Percentiles rank a stretch among this genome's conserved stretches.
Conservation (phyloP, 2,113 vertebrate genomes). For the Pterocles gutturalis region DNA sequence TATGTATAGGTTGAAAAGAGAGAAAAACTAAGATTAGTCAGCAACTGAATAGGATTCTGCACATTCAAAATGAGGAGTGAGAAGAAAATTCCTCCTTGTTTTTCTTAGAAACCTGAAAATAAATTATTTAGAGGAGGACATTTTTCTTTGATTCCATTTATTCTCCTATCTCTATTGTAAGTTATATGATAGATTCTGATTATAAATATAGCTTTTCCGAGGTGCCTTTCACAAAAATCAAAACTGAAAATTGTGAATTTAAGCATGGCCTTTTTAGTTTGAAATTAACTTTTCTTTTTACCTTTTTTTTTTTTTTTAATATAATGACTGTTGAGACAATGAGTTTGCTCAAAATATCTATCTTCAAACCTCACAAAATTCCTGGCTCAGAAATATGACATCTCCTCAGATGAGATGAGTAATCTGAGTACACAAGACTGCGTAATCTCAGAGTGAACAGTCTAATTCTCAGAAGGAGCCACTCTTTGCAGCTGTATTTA, state of each 20-base stretch:
- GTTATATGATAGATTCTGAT: neutral
- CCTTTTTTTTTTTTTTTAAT: neutral
- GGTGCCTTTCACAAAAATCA: neutral
- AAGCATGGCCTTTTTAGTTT: neutral
- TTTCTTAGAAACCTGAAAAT: neutral
- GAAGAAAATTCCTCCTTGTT: neutral
- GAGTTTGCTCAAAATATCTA: neutral
- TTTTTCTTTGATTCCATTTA: neutral
- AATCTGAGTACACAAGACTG: neutral
- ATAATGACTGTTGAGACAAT: neutral
- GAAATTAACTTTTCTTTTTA: neutral
- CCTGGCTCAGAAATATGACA: neutral
- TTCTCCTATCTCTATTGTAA: neutral
- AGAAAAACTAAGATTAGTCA: neutral
- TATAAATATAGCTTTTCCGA: neutral
- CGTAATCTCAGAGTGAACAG: neutral
- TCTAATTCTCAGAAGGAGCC: neutral
- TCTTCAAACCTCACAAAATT: neutral
- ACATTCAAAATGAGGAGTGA: neutral
- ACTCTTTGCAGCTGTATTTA: neutral
- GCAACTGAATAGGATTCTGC: neutral
- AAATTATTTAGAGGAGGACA: neutral
- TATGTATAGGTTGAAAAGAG: neutral
- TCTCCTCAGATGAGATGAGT: neutral
- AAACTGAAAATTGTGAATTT: neutral